These are phyloP conservation scores for Melitaea athalia DNA, from an alignment of 2,888 invertebrate species.

Conservation along the genomic window DNA sequence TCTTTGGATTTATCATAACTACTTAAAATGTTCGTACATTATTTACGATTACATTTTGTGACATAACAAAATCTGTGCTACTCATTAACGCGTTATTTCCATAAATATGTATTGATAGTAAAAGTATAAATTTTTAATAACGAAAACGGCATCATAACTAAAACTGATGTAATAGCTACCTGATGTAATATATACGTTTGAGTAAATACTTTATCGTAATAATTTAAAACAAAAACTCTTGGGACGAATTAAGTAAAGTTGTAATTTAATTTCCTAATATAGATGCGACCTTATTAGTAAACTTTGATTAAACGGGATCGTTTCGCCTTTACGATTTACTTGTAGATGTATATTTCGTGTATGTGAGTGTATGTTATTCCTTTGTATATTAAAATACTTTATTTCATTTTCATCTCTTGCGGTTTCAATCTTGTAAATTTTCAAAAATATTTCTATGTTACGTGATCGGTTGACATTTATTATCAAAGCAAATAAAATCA, in stretches of 20 bases:
- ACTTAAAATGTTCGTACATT: no score
- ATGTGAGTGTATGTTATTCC: neutral
- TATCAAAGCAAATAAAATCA: no score
- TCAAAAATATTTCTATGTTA: no score
- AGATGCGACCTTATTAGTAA: constrained; percentile 9
- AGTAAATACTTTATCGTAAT: neutral
- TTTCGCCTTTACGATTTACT: neutral
- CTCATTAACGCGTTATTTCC: neutral
- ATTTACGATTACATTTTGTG: no score
- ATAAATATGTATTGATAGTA: neutral
- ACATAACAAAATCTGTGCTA: no score
- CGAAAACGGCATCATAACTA: neutral
- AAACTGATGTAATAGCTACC: neutral
- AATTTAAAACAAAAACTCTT: constrained; percentile 1
- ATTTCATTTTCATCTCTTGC: neutral
- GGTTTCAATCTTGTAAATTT: no score
- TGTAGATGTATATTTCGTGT: neutral
- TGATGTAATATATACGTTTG: neutral
- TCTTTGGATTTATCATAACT: no score
- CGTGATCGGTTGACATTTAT: no score
- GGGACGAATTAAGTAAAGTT: neutral
- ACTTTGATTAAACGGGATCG: neutral
- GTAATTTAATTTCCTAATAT: constrained; percentile 2
- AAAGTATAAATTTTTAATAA: neutral
- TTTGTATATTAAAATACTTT: neutral